These are phyloP conservation scores for Helleia helle DNA, from an alignment of 2,888 invertebrate genomes.

Conservation along the genomic window DNA sequence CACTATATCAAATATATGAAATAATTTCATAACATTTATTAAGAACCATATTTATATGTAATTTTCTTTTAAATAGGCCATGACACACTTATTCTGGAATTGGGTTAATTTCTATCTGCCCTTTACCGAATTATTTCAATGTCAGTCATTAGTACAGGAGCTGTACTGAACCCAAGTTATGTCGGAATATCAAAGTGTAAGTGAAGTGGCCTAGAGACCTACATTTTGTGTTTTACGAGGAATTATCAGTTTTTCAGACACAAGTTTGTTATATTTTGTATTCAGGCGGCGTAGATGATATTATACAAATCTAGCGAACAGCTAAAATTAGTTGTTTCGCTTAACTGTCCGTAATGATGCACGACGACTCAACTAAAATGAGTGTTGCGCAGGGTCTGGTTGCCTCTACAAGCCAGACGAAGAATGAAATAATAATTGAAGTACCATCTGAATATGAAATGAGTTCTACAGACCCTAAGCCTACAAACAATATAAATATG, in stretches of 20 bases:
- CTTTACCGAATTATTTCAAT: slow-evolving; percentile 74
- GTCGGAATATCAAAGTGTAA: slow-evolving; percentile 86
- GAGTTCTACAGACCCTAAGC: slow-evolving; percentile 60
- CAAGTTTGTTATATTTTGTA: slow-evolving; percentile 75
- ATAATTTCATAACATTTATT: slow-evolving; percentile 9
- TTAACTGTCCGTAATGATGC: slow-evolving; percentile 72
- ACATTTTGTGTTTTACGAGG: slow-evolving; percentile 76
- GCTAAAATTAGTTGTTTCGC: slow-evolving; percentile 47
- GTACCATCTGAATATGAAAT: slow-evolving; percentile 60
- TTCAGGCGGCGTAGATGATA: slow-evolving; percentile 58
- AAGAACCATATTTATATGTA: slow-evolving; percentile 7
- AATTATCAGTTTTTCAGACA: slow-evolving; percentile 47
- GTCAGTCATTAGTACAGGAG: slow-evolving; percentile 78
- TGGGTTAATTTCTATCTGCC: slow-evolving; percentile 67
- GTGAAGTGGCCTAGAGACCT: slow-evolving; percentile 93
- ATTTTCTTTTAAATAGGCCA: slow-evolving; percentile 41
- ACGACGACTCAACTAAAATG: slow-evolving; percentile 80
- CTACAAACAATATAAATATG: slow-evolving; percentile 65
- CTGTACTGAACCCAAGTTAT: slow-evolving; percentile 81
- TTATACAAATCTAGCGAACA: slow-evolving; percentile 36
- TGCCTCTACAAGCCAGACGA: slow-evolving; percentile 75
- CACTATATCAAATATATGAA: slow-evolving; percentile 6
- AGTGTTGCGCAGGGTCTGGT: slow-evolving; percentile 79
- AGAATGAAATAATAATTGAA: slow-evolving; percentile 56
- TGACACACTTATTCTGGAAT: slow-evolving; percentile 55